Base-by-base conservation (phyloP, 2,888 invertebrate genomes). In the Galeruca laticollis region DNA sequence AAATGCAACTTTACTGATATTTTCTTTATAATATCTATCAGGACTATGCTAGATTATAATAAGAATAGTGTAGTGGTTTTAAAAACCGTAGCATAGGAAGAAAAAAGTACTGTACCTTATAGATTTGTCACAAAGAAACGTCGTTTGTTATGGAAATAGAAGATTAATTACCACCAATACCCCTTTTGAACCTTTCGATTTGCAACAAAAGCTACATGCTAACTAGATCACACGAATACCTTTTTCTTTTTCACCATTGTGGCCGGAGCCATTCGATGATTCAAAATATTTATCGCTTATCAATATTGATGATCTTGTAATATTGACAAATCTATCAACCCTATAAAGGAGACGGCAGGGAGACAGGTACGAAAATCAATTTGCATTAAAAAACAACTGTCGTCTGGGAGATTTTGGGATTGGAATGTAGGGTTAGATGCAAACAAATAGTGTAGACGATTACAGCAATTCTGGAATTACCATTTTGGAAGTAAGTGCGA, bases 251-350 rank as follows among this genome's bases (percentile, higher is more conserved):
- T 54, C 51, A 56, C 73, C 69, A 70, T 72, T 68, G 67, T 76
- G 57, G 65, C 59, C 62, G 68, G 73, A 65, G 71, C 71, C 74
- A 73, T 76, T 78, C 68, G 69, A 64, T 77, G 74, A 79, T 78
- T 80, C 80, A 80, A 80, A 80, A 80, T 80, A 80, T 80, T 80
- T 80, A 80, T 78, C 80, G 78, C 77, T 77, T 77, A 73, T 80
- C 80, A 80, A 80, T 80, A 78, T 77, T 80, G 79, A 80, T 77
- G 80, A 78, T 75, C 73, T 74, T 62, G 79, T 79, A 79, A 79
- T 79, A 78, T 76, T 79, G 80, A 80, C 80, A 79, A 79, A 79
- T 79, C 79, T 77, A 80, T 79, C 54, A 60, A 71, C 70, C 71
- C 72, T 69, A 26, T 52, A 49, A 60, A 47, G 56, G 13, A 56